These are phyloP conservation scores for Urosaurus nigricauda DNA, from an alignment of 2,797 vertebrate genomes.

Conservation along the genomic window DNA sequence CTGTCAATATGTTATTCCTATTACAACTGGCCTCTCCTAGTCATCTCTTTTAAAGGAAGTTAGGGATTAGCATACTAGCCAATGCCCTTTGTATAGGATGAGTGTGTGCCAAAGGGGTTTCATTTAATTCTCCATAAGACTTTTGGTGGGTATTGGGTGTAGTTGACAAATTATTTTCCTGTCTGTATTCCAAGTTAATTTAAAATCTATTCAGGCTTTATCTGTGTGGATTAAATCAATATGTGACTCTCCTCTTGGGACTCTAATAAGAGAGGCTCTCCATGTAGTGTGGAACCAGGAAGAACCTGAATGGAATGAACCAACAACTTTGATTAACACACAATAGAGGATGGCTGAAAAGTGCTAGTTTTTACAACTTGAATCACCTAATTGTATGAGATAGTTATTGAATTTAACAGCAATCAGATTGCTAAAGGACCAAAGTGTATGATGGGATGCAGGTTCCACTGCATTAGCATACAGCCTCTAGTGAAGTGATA, in stretches of 20 bases:
- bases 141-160: neutral
- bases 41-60: neutral
- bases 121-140: neutral
- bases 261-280: too few species aligned
- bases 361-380: neutral
- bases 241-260: neutral
- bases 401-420: neutral
- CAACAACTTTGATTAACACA: too few species aligned
- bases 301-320: too few species aligned
- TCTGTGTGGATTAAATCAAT: neutral
- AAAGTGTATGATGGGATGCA: neutral
- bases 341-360: neutral
- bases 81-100: neutral
- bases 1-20: slow-evolving; percentile 1
- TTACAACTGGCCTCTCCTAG: neutral
- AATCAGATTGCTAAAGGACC: slow-evolving; percentile 28
- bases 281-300: too few species aligned
- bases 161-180: neutral
- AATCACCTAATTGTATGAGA: slow-evolving; percentile 4
- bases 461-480: neutral
- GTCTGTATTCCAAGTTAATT: neutral
- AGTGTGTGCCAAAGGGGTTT: neutral
- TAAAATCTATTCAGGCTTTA: neutral
- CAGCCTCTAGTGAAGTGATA: neutral
- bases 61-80: neutral